Evolutionary conservation across 2,113 vertebrate species (phyloP), one percentile per base, ranked within the genome.

Genomic region (Shinisaurus crocodilurus): DNA sequence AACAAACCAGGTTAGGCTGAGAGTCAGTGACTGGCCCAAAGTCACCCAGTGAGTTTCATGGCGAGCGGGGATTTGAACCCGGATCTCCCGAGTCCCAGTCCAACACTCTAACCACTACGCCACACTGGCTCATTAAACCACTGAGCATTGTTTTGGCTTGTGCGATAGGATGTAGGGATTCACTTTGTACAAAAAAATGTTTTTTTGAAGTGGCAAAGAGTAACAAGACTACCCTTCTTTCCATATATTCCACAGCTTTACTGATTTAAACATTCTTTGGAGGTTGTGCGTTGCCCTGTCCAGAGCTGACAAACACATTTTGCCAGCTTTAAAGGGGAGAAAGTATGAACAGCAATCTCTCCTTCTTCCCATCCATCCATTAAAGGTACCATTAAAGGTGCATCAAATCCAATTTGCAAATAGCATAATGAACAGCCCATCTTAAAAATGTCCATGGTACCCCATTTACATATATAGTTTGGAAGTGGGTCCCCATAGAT

Each of bases 141-240:
- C 45, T 63, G 48, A 91, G 37, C 54, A 43, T 57, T 23, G 88
- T 87, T 93, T 92, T 77, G 63, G 37, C 20, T 89, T 88, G 29
- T 70, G 13, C 70, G 82, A 91, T 48, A 88, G 79, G 82, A 90
- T 80, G 63, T 34, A 85, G 91, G 20, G 80, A 82, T 92, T 80
- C n/a, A 34, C 9, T 89, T 90, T 82, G 7, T 3, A 43, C 93
- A 88, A 63, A 63, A 34, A 80, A 67, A 54, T 1, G 12, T 45
- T 72, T 12, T 54, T 67, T 48, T 48, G 65, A 85, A 85, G 15
- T 85, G 67, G 57, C n/a, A 67, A 85, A 85, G 16, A 29, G 25
- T 7, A 48, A n/a, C n/a, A n/a, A n/a, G n/a, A 2, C 40, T 5
- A 29, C 1, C 10, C 79, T 81, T 27, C 25, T 43, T 45, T 77